phyloP scores from a whole-genome alignment of 2,797 vertebrate species.

The Agapornis canus region DNA sequence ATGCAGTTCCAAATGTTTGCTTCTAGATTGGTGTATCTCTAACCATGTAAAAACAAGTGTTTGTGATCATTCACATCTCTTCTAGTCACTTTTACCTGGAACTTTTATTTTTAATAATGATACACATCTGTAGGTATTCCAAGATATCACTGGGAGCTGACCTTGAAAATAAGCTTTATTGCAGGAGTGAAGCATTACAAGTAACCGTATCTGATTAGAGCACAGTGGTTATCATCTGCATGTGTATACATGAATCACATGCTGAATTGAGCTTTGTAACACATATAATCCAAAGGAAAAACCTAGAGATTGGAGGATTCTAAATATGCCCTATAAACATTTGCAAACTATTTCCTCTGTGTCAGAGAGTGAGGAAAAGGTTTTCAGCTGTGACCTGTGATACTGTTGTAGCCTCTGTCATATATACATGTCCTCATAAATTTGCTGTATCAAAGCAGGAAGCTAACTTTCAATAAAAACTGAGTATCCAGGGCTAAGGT shows the following conservation, averaged over 20 bases:
- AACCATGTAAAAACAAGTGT: not conserved
- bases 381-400: not conserved
- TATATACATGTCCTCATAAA: not conserved
- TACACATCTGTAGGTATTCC: fast-evolving
- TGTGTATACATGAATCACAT: not conserved
- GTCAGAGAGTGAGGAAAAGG: not conserved
- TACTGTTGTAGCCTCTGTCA: not conserved
- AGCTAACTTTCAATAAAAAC: not conserved
- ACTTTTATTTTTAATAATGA: not conserved
- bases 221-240: not conserved
- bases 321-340: not conserved
- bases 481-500: not conserved
- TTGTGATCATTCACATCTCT: not conserved
- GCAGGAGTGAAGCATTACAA: not conserved
- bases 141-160: fast-evolving
- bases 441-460: not conserved
- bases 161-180: not conserved
- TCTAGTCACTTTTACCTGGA: not conserved
- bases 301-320: not conserved
- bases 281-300: not conserved
- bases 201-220: not conserved
- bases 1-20: not conserved
- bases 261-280: not conserved
- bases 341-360: not conserved
- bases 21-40: not conserved